Conservation (phyloP, 2,113 vertebrate species). For the Isurus oxyrinchus region DNA sequence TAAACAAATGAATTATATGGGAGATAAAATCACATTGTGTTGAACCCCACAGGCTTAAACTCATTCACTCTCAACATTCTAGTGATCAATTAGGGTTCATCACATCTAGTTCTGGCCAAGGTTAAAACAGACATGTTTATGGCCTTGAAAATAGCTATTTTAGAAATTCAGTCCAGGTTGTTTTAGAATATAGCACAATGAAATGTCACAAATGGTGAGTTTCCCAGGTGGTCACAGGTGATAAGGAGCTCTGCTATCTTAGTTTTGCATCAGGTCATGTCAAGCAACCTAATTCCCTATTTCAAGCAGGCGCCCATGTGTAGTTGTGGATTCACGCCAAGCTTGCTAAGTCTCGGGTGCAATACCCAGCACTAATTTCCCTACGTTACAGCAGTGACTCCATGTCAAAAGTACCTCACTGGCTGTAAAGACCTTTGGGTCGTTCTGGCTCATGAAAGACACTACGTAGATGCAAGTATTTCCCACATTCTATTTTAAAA, state of each 20-base stretch:
- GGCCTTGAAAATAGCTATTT: background rate
- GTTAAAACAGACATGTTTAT: background rate
- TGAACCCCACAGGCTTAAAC: background rate
- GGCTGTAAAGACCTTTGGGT: background rate
- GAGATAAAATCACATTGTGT: background rate
- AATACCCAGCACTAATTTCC: background rate
- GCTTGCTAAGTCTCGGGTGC: background rate
- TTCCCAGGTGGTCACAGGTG: background rate
- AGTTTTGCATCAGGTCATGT: background rate
- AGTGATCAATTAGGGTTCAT: background rate
- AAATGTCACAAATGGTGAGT: background rate
- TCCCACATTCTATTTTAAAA: background rate
- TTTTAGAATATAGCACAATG: background rate
- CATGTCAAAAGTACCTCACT: background rate
- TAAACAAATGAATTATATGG: background rate
- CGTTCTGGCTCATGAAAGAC: background rate
- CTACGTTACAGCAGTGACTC: background rate
- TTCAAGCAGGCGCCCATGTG: background rate
- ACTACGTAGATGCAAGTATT: background rate
- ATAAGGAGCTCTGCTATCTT: background rate
- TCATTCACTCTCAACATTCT: background rate
- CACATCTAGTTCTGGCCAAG: background rate
- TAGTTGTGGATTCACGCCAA: background rate
- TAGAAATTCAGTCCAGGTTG: background rate
- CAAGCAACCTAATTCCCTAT: background rate